Conservation (phyloP, 2,888 invertebrate species). For the Dorcus parallelipipedus region DNA sequence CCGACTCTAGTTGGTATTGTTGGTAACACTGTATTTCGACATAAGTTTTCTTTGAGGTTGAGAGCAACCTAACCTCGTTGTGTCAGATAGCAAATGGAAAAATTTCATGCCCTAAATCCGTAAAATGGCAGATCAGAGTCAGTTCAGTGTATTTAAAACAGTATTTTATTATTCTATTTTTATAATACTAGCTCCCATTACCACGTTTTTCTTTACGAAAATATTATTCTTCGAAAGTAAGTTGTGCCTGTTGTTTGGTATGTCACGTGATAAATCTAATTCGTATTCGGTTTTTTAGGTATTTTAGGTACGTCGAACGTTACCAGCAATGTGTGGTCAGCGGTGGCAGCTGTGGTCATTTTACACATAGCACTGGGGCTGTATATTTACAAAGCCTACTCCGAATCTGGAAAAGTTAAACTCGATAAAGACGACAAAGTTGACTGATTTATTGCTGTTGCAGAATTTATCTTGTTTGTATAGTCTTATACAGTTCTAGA, state of each 20-base stretch:
- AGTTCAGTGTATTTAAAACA: conserved; percentile 70
- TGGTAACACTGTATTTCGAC: too few species aligned
- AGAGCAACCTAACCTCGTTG: too few species aligned
- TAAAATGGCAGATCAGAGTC: conserved; percentile 55
- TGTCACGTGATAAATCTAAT: neutral
- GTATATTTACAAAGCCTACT: conserved; percentile 77
- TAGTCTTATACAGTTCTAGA: neutral
- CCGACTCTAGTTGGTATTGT: too few species aligned
- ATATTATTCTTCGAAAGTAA: conserved; percentile 66
- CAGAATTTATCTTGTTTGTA: neutral
- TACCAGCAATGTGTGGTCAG: conserved; percentile 74
- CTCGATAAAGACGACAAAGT: conserved; percentile 40
- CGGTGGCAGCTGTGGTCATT: conserved; percentile 69
- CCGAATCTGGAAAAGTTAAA: conserved; percentile 48
- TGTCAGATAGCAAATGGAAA: too few species aligned
- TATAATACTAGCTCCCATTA: conserved; percentile 72
- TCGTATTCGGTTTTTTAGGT: conserved; percentile 43
- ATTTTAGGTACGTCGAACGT: conserved; percentile 52
- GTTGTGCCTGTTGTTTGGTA: neutral
- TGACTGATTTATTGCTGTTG: conserved; percentile 25
- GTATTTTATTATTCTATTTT: conserved; percentile 73
- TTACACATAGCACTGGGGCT: conserved; percentile 74
- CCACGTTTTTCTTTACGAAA: conserved; percentile 71
- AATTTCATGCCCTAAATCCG: too few species aligned
- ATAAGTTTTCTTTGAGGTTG: too few species aligned